Evolutionary conservation across 1,140 invertebrate species (phyloP).

Genomic region (Arctopsyche grandis): DNA sequence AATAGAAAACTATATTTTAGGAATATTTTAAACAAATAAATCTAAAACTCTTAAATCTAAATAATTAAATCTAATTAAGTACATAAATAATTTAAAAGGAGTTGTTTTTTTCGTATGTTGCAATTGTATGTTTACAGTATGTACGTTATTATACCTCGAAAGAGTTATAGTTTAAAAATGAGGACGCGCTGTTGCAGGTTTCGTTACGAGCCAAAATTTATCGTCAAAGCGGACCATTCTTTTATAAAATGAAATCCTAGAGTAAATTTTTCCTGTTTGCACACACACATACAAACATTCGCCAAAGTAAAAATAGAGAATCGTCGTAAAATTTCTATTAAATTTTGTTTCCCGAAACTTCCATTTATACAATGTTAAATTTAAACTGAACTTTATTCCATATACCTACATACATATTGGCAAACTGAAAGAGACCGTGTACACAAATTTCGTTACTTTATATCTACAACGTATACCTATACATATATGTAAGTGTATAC

Average conservation of each 20-base stretch:
- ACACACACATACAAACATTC: background rate
- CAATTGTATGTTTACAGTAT: background rate
- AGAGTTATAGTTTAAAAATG: slow-evolving; percentile 11
- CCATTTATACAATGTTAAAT: background rate
- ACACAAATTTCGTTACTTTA: no score
- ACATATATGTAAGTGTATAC: no score
- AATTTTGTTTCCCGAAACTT: background rate
- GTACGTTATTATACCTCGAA: slow-evolving; percentile 1
- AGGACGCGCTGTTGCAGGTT: slow-evolving; percentile 22
- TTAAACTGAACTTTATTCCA: background rate
- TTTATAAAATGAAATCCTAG: slow-evolving; percentile 33
- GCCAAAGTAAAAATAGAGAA: background rate
- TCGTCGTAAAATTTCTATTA: slow-evolving; percentile 1
- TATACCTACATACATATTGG: no score
- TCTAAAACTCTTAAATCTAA: no score
- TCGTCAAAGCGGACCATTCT: slow-evolving; percentile 29
- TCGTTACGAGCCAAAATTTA: slow-evolving; percentile 36
- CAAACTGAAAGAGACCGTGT: background rate
- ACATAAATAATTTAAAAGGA: no score
- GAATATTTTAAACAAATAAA: no score
- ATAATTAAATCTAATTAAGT: no score
- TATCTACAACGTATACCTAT: no score
- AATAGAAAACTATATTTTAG: no score
- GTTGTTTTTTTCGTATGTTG: background rate
- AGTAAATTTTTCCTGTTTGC: slow-evolving; percentile 27